Base-by-base conservation (phyloP, 2,113 vertebrate species). In the Ophthalmolycus amberensis region DNA sequence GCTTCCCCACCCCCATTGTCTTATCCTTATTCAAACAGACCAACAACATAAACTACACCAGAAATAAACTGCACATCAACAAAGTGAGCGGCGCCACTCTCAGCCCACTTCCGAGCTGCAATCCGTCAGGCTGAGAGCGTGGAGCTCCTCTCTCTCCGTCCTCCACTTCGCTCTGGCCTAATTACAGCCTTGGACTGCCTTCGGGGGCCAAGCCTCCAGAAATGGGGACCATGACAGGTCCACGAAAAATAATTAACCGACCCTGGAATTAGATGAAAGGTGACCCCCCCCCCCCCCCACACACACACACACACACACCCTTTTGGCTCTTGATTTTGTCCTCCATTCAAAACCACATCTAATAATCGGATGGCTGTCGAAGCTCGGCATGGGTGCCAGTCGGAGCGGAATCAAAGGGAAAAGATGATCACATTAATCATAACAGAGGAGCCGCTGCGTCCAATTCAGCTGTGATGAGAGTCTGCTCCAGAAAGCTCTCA, bases 251-350 rank as follows among this genome's bases (percentile, higher is more conserved):
- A 69, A 92, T 88, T 67, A 83, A 88, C 84, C 62, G 0, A 87
- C 80, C 75, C 75, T 84, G 83, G 87, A 90, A 78, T 75, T 62
- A 74, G 84, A 89, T 92, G 83, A 92, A 93, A 92, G 91, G 78
- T 82, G 85, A 32, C 86, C 14, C 38, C 38, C 37, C 37, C 37
- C 37, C 37, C 8, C 37, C 37, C 37, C 37, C 37, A 1, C 37
- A 7, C 37, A 8, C 38, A 8, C 9, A 8, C 29, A 32, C 29
- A 32, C 29, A 32, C 29, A 32, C 29, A 38, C 9, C 38, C 22
- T 75, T 48, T 50, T 58, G 76, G 65, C 70, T 75, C 75, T 84
- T 77, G 78, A 73, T 75, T 75, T 83, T 85, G 66, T 85, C 68
- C 63, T 63, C 64, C 42, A 70, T 70, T 86, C 62, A 66, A 79